These are phyloP conservation scores for Pyrrhia umbra DNA, from an alignment of 2,888 invertebrate genomes.

Conservation along the genomic window DNA sequence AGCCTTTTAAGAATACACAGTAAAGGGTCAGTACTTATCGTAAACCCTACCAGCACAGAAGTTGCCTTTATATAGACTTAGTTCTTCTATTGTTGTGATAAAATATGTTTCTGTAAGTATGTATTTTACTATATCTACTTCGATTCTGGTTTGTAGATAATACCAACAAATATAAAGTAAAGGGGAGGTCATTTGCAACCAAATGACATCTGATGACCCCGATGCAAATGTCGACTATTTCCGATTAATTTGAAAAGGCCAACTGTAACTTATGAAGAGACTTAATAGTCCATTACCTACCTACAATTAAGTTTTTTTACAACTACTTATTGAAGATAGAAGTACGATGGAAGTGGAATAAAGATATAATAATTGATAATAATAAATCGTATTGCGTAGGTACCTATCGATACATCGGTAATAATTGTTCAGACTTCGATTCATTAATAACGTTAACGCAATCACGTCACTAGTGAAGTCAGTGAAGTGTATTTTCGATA, in stretches of 20 bases:
- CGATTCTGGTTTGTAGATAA: no score
- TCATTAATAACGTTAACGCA: slow-evolving; percentile 36
- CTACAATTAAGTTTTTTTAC: no score
- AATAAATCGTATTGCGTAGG: slow-evolving; percentile 11
- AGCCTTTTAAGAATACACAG: slow-evolving; percentile 36
- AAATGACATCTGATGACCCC: no score
- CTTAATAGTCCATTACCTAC: no score
- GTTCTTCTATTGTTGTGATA: slow-evolving; percentile 28
- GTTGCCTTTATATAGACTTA: slow-evolving; percentile 18
- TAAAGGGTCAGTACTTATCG: slow-evolving; percentile 51
- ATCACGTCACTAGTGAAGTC: slow-evolving; percentile 11
- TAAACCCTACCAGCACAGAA: slow-evolving; percentile 37
- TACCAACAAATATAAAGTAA: no score
- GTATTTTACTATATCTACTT: not conserved
- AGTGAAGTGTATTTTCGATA: not conserved
- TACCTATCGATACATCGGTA: slow-evolving; percentile 4
- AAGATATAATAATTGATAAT: no score
- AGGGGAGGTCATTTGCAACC: no score
- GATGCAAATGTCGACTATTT: no score
- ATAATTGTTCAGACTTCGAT: slow-evolving; percentile 11
- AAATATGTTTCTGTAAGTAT: slow-evolving; percentile 22
- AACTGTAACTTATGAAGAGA: no score
- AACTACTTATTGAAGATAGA: no score
- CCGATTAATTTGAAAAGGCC: no score
- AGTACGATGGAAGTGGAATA: no score